Percentiles rank a stretch among this genome's conserved stretches.
Evolutionary conservation across 1,140 invertebrate genomes (phyloP).

Genomic region (Drosophila bocqueti): DNA sequence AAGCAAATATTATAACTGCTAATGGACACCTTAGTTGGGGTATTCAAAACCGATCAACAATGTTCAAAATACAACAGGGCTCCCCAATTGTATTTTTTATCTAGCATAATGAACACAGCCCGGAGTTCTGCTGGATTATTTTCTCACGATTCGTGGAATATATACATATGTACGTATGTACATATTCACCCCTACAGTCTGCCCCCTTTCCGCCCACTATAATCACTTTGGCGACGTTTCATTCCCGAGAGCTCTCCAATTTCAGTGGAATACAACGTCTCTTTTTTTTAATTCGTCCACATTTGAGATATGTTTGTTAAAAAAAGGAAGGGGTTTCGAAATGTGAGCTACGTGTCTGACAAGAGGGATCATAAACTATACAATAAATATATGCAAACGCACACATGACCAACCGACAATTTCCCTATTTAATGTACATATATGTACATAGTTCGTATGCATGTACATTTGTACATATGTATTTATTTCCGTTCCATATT

Average conservation of each 20-base stretch:
- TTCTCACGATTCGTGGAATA: slow-evolving; percentile 22
- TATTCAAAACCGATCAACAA: slow-evolving; percentile 20
- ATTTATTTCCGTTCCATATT: slow-evolving; percentile 51
- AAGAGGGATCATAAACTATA: slow-evolving; percentile 38
- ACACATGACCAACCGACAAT: slow-evolving; percentile 5
- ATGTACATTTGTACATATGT: slow-evolving; percentile 7
- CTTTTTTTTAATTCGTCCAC: slow-evolving; percentile 2
- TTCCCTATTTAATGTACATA: slow-evolving; percentile 22
- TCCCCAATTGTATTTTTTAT: slow-evolving; percentile 4
- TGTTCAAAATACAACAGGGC: not conserved
- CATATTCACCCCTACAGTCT: not conserved
- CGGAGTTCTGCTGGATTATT: not conserved
- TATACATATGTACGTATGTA: too few species aligned
- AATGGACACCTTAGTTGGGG: too few species aligned
- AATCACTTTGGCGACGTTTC: slow-evolving; percentile 1
- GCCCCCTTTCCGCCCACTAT: slow-evolving; percentile 17
- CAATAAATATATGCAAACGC: slow-evolving; percentile 32
- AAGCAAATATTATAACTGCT: not conserved
- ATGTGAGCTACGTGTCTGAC: slow-evolving; percentile 44
- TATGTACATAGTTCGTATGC: too few species aligned
- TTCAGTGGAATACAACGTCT: slow-evolving; percentile 15
- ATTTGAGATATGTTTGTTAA: not conserved
- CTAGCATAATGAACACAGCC: not conserved
- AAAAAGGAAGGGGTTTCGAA: slow-evolving; percentile 23
- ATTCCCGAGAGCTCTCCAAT: slow-evolving; percentile 5